These are phyloP conservation scores for Holacanthella duospinosa DNA, from an alignment of 2,888 invertebrate species.

Conservation along the genomic window DNA sequence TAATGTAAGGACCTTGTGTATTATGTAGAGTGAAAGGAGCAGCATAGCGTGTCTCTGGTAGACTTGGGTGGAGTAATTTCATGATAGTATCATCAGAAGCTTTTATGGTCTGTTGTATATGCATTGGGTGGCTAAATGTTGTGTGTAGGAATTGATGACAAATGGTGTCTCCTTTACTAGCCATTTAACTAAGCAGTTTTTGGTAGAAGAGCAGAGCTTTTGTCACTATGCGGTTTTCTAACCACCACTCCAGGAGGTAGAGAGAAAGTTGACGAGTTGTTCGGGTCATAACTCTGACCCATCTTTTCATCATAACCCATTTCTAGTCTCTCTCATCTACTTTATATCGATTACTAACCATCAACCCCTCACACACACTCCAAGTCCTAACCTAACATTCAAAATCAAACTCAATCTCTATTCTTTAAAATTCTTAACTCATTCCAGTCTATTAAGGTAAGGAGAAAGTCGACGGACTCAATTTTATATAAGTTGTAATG, in stretches of 20 bases:
- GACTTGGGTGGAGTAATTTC: slow-evolving; percentile 26
- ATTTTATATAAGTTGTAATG: slow-evolving; percentile 25
- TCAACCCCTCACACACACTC: slow-evolving; percentile 8
- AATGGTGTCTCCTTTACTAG: slow-evolving; percentile 39
- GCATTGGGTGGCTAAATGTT: slow-evolving; percentile 39
- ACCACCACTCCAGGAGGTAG: slow-evolving; percentile 38
- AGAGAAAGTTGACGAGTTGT: slow-evolving; percentile 37
- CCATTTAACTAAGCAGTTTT: slow-evolving; percentile 38
- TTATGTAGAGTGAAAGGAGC: not conserved
- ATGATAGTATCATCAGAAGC: slow-evolving; percentile 37
- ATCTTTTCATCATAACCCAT: slow-evolving; percentile 27
- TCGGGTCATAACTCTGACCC: slow-evolving; percentile 38
- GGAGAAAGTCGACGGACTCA: not conserved
- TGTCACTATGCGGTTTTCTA: slow-evolving; percentile 36
- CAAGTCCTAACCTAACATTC: too few relatives aligned
- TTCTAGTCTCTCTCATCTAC: slow-evolving; percentile 15
- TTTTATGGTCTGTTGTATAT: slow-evolving; percentile 39
- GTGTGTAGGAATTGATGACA: slow-evolving; percentile 39
- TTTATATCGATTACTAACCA: slow-evolving; percentile 21
- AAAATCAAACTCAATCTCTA: slow-evolving; percentile 5
- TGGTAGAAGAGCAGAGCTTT: slow-evolving; percentile 27
- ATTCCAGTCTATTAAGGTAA: too few relatives aligned
- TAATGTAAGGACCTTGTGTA: not conserved
- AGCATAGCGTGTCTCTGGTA: not conserved
- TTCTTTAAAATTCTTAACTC: too few relatives aligned